Evolutionary conservation across 2,113 vertebrate genomes (phyloP).

Genomic region (Cariama cristata): DNA sequence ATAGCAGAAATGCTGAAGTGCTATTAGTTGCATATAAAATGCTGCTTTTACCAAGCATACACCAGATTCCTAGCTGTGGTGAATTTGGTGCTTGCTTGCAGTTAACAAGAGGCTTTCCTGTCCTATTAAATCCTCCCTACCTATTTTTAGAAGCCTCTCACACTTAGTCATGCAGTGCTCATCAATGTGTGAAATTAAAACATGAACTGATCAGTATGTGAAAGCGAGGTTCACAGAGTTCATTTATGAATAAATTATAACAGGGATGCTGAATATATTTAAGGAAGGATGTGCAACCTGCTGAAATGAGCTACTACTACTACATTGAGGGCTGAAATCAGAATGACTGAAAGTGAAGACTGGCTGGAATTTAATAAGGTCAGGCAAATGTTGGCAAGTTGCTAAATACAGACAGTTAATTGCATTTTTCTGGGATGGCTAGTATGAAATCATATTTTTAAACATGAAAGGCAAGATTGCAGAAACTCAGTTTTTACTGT

Average conservation of each 20-base stretch:
- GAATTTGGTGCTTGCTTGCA: not conserved
- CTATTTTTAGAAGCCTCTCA: slow-evolving; percentile 19
- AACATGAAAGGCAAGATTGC: not conserved
- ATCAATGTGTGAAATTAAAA: slow-evolving; percentile 47
- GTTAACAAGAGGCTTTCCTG: not conserved
- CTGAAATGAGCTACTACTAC: not conserved
- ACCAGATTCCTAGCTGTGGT: not conserved
- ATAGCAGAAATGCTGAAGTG: not conserved
- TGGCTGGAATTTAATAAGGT: not conserved
- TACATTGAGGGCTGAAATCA: not conserved
- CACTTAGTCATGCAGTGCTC: slow-evolving; percentile 1
- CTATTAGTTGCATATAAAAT: not conserved
- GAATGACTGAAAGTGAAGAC: not conserved
- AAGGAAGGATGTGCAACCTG: not conserved
- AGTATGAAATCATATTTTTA: not conserved
- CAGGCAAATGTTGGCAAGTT: not conserved
- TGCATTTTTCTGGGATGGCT: not conserved
- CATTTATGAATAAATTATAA: slow-evolving; percentile 41
- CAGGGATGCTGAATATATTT: not conserved
- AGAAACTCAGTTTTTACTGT: not conserved
- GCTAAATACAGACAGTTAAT: not conserved
- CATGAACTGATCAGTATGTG: not conserved
- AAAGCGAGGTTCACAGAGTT: slow-evolving; percentile 23
- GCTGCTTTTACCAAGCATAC: not conserved
- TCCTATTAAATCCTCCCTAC: not conserved